Evolutionary conservation across 2,888 invertebrate species (phyloP).

Genomic region (Amphipoea lucens): DNA sequence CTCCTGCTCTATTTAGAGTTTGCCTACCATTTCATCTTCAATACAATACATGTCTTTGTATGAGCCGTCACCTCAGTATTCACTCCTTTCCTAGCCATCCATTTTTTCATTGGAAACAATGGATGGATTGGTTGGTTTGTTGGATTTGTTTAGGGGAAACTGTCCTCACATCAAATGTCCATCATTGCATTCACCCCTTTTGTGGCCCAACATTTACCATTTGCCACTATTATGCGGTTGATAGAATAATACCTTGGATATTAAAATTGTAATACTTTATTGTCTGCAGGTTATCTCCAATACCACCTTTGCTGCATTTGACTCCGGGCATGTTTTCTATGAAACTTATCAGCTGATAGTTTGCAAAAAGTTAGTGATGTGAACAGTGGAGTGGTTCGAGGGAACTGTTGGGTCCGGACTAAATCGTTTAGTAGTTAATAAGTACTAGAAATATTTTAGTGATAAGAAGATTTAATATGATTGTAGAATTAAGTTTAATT

Average conservation of each 20-base stretch:
- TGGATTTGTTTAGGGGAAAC: background rate
- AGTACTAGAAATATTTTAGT: slow-evolving; percentile 84
- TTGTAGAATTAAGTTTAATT: slow-evolving; percentile 87
- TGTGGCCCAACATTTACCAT: background rate
- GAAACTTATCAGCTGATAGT: slow-evolving; percentile 83
- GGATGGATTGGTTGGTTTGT: too few relatives aligned
- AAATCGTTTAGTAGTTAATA: slow-evolving; percentile 81
- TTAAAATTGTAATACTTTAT: background rate
- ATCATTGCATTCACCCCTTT: background rate
- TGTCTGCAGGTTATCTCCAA: slow-evolving; percentile 72
- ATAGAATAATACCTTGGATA: background rate
- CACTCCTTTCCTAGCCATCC: background rate
- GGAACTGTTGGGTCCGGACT: slow-evolving; percentile 86
- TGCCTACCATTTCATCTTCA: background rate
- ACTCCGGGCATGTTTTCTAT: slow-evolving; percentile 81
- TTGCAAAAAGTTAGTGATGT: slow-evolving; percentile 84
- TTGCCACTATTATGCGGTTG: background rate
- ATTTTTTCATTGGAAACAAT: background rate
- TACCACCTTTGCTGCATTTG: slow-evolving; percentile 85
- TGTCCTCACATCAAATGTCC: background rate
- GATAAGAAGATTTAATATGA: slow-evolving; percentile 88
- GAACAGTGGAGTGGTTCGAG: slow-evolving; percentile 85
- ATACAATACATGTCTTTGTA: background rate
- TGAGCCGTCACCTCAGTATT: background rate
- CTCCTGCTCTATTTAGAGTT: background rate